phyloP scores from a whole-genome alignment of 2,797 vertebrate genomes.

The Lophius americanus region DNA sequence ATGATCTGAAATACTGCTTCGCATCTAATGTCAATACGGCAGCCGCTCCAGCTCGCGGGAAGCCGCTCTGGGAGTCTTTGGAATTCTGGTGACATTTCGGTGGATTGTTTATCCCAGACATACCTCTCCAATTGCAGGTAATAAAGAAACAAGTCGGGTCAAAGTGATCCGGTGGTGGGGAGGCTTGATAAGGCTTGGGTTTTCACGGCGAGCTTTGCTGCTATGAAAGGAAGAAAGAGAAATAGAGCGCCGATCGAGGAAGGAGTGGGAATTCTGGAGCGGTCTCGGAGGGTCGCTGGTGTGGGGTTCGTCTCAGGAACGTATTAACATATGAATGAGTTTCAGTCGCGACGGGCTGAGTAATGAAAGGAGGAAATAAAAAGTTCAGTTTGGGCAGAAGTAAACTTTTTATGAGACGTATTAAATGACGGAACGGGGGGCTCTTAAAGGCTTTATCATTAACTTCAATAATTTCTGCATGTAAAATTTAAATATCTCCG shows the following conservation, averaged over 20 bases:
- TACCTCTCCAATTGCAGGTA: slow-evolving; percentile 29
- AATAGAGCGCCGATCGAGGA: slow-evolving; percentile 9
- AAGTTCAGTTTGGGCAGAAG: slow-evolving; percentile 10
- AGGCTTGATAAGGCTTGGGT: slow-evolving; percentile 36
- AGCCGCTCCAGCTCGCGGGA: slow-evolving; percentile 36
- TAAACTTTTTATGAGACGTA: slow-evolving; percentile 4
- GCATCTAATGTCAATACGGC: slow-evolving; percentile 61
- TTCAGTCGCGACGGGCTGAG: too few relatives aligned
- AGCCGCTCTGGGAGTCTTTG: slow-evolving; percentile 43
- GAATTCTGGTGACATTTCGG: slow-evolving; percentile 70
- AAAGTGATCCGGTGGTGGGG: slow-evolving; percentile 46
- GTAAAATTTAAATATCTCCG: too few relatives aligned
- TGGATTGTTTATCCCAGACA: slow-evolving; percentile 65
- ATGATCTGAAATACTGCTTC: slow-evolving; percentile 56
- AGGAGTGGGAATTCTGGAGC: slow-evolving; percentile 5
- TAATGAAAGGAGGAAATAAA: neutral
- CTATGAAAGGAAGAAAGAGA: slow-evolving; percentile 23
- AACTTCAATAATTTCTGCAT: too few relatives aligned
- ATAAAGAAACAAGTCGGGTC: slow-evolving; percentile 40
- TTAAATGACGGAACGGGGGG: too few relatives aligned
- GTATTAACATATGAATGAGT: slow-evolving; percentile 68
- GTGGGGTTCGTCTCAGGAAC: slow-evolving; percentile 44
- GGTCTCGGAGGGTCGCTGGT: too few relatives aligned
- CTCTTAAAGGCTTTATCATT: too few relatives aligned
- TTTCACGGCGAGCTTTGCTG: slow-evolving; percentile 34